These are phyloP conservation scores for Sebastes hopkinsi DNA, from an alignment of 2,797 vertebrate genomes.

Conservation along the genomic window DNA sequence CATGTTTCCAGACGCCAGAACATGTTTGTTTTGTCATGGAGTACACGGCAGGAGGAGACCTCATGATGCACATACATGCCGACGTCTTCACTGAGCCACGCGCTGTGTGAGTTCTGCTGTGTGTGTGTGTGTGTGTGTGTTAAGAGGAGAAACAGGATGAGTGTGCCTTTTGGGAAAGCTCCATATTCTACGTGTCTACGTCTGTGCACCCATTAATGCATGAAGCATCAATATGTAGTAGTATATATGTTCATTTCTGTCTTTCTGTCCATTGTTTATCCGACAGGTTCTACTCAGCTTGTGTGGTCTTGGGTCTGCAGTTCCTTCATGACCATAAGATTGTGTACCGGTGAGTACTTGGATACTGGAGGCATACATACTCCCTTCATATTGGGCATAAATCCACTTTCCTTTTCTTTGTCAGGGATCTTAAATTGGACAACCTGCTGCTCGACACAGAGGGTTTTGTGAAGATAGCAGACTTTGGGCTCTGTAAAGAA, in stretches of 20 bases:
- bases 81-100: conserved; percentile 83
- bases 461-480: conserved; percentile 94
- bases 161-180: not conserved
- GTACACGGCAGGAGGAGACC: conserved; percentile 91
- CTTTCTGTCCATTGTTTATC: not conserved
- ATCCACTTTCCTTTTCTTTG: not conserved
- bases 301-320: conserved; percentile 90
- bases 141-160: too few relatives aligned
- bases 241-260: not conserved
- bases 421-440: conserved; percentile 92
- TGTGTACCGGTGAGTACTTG: conserved; percentile 86
- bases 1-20: conserved; percentile 91
- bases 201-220: not conserved
- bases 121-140: not conserved
- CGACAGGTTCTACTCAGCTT: conserved; percentile 89
- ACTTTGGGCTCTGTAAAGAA: conserved; percentile 95
- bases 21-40: conserved; percentile 95
- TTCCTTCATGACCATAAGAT: conserved; percentile 92
- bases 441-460: conserved; percentile 90
- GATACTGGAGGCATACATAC: not conserved
- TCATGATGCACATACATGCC: conserved; percentile 89
- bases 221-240: not conserved
- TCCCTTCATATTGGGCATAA: not conserved
- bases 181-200: not conserved
- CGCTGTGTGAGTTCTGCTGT: conserved; percentile 76